These are phyloP conservation scores for Ornithorhynchus anatinus DNA, from an alignment of 2,113 vertebrate genomes.

Conservation along the genomic window DNA sequence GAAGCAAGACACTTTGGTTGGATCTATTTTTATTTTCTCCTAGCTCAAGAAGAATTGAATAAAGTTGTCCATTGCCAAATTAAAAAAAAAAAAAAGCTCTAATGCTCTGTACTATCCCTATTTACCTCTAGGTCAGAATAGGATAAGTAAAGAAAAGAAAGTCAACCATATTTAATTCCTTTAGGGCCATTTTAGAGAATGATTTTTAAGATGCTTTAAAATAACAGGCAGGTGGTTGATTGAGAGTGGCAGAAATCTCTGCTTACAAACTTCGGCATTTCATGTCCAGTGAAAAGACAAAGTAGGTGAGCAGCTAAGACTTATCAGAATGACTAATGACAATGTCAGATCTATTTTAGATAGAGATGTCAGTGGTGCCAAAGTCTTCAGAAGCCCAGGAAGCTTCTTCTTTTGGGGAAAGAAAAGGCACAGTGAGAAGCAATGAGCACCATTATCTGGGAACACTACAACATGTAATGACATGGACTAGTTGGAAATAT, in stretches of 20 bases:
- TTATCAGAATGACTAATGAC: slow-evolving; percentile 13
- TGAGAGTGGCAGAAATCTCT: neutral
- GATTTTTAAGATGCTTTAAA: neutral
- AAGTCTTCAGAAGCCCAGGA: slow-evolving; percentile 26
- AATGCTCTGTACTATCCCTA: too few relatives aligned
- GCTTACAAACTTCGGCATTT: slow-evolving; percentile 15
- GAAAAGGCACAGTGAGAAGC: neutral
- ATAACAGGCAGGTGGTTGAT: neutral
- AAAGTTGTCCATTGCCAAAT: too few relatives aligned
- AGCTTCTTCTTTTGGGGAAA: neutral
- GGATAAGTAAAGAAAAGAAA: neutral
- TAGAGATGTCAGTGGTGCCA: slow-evolving; percentile 2
- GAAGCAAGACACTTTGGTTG: neutral
- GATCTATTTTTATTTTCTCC: neutral
- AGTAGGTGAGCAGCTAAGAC: slow-evolving; percentile 12
- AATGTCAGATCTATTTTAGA: slow-evolving; percentile 37
- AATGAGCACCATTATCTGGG: slow-evolving; percentile 5
- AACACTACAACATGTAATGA: slow-evolving; percentile 19
- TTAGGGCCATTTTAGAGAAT: neutral
- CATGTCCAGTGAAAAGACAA: slow-evolving; percentile 31
- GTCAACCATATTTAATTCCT: neutral
- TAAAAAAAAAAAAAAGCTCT: too few relatives aligned
- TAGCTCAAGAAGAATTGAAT: neutral
- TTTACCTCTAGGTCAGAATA: neutral
- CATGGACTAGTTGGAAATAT: too few relatives aligned